These are phyloP conservation scores for Bradypus variegatus DNA, from an alignment of 2,797 vertebrate species.

Conservation along the genomic window DNA sequence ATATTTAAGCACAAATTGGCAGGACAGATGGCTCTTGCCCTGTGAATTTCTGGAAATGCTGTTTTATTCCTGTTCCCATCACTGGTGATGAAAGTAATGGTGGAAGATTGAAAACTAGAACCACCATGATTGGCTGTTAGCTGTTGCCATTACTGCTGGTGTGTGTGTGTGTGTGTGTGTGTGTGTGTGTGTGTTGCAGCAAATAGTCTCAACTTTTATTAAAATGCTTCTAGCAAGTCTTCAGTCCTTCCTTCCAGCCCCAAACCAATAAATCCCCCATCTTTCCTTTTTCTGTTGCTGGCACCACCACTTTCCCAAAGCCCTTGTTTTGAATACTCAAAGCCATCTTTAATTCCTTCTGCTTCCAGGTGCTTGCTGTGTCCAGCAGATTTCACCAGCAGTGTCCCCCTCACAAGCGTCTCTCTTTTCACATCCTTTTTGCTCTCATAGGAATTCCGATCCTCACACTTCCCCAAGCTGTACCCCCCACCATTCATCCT, in stretches of 20 bases:
- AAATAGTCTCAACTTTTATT: neutral
- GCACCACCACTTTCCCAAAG: neutral
- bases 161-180: neutral
- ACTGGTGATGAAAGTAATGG: neutral
- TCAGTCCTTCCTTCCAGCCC: neutral
- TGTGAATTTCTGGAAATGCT: neutral
- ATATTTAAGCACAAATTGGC: neutral
- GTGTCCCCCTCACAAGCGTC: too few species aligned
- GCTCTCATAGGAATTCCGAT: neutral
- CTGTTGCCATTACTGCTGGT: neutral
- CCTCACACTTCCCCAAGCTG: neutral
- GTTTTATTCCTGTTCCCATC: neutral
- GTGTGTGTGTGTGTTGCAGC: too few species aligned
- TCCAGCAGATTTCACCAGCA: fast-evolving
- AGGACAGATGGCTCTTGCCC: neutral
- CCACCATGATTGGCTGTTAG: too few species aligned
- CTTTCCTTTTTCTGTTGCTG: neutral
- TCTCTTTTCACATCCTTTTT: neutral
- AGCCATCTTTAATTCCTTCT: neutral
- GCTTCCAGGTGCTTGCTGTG: too few species aligned
- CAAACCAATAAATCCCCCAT: neutral
- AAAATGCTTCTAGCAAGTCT: neutral
- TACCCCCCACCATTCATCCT: neutral
- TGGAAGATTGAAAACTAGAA: neutral
- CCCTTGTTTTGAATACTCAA: neutral